Percentiles rank a stretch among this genome's conserved stretches.
Evolutionary conservation across 2,888 invertebrate species (phyloP).

Genomic region (Mythimna albipuncta): DNA sequence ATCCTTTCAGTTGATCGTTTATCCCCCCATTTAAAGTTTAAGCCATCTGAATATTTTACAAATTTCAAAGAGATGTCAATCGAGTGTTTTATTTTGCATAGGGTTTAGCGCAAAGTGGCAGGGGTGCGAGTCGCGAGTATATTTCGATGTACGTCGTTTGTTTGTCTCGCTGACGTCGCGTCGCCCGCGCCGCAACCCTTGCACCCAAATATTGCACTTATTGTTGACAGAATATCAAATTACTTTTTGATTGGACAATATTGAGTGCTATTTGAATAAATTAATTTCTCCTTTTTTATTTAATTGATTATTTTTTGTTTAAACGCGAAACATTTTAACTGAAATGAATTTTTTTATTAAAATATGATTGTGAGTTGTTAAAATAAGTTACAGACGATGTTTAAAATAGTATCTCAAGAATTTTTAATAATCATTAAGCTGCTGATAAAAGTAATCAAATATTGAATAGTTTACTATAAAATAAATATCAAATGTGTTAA

Average conservation of each 20-base stretch:
- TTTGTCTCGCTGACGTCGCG: slow-evolving; percentile 74
- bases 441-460: no score
- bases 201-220: slow-evolving; percentile 80
- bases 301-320: background rate
- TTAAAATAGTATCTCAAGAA: no score
- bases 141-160: slow-evolving; percentile 90
- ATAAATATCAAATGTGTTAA: no score
- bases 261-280: slow-evolving; percentile 39
- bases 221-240: slow-evolving; percentile 86
- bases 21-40: slow-evolving; percentile 87
- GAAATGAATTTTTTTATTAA: no score
- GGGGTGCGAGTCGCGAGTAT: slow-evolving; percentile 85
- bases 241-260: slow-evolving; percentile 79
- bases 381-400: no score
- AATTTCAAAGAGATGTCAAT: slow-evolving; percentile 90
- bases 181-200: slow-evolving; percentile 65
- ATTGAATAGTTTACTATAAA: no score
- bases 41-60: slow-evolving; percentile 90
- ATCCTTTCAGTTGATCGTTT: slow-evolving; percentile 88
- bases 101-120: slow-evolving; percentile 77
- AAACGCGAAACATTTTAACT: no score
- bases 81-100: slow-evolving; percentile 91
- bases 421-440: no score
- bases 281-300: background rate
- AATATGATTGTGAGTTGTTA: no score